Evolutionary conservation across 2,113 vertebrate genomes (phyloP), one percentile per base, ranked within the genome.

Genomic region (Lepus americanus): DNA sequence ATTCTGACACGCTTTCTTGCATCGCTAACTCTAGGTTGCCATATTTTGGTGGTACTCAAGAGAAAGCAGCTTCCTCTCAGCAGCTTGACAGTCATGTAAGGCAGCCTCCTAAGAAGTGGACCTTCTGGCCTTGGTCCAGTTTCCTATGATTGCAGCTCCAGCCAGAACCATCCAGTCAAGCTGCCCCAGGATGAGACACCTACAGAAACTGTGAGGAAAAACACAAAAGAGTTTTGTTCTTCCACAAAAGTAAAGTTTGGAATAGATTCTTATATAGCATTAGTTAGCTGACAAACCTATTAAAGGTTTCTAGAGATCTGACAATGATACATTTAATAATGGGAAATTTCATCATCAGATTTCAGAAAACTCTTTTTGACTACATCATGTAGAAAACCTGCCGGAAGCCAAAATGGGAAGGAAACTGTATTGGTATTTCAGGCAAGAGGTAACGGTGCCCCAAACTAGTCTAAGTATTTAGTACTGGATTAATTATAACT

Each of bases 321-420:
- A 85, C 31, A 86, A 80, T 72, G 11, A 66, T 3, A n/a, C 92
- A 82, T 61, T 94, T 86, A 69, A 93, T 59, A 59, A 87, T 20
- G 74, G 4, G 17, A 33, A 76, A 20, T 53, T 19, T 1, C 12
- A 87, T 55, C 3, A 73, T 95, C 23, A 85, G 9, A 72, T 67
- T 72, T 87, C 1, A 72, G 51, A 91, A 96, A 94, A 79, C 36
- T 86, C 16, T 82, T 8, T 33, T 49, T 73, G 14, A 22, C 12
- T 70, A 20, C 25, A 16, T 31, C 85, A 9, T 53, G 31, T 84
- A 67, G 44, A 79, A 86, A 90, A n/a, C 74, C 25, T 59, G 0
- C 3, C 87, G 31, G 82, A 89, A 80, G 16, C 3, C 61, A 91
- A 95, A 81, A 64, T 84, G 17, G 4, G 3, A 59, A 92, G 1